Evolutionary conservation across 2,888 invertebrate species (phyloP), one percentile per base, ranked within the genome.

Genomic region (Opisthograptis luteolata): DNA sequence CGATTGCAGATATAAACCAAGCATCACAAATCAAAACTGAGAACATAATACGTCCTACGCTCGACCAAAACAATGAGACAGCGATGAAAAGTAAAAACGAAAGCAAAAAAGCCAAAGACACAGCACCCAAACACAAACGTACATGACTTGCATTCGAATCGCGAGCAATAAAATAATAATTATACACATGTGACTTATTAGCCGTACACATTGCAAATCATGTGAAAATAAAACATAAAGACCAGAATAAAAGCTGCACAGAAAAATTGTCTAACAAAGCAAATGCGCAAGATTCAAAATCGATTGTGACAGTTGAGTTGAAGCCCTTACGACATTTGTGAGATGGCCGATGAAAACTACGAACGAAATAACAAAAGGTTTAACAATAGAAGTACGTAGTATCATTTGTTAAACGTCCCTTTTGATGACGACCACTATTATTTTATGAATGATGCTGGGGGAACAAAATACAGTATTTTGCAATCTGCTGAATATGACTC

Each of bases 351-450:
- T 65, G 66, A 74, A 64, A 69, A 72, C 73, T 70, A 76, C 71
- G 79, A 79, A 78, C 78, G 76, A 83, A 85, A 82, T 78, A 86
- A 87, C 87, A 86, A 87, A 84, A 84, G 84, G 68, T 81, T 83
- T 77, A 85, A 88, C 87, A 87, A 89, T 88, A 83, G 87, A 77
- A 83, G 79, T 81, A 74, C 79, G 82, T 81, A 78, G 80, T 88
- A 87, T 89, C 89, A 89, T 90, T 90, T 90, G 89, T 88, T 85
- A 88, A 87, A 84, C 84, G 87, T 87, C 87, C 88, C 87, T 88
- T 84, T 81, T 81, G 84, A 85, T 79, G 85, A 82, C 79, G 85
- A 79, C 79, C 79, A 83, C 86, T 87, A 87, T 89, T 89, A 87
- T 84, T 84, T 84, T 84, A 85, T 88, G 86, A 88, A 86, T 83